These are phyloP conservation scores for Lepidostoma basale DNA, from an alignment of 1,140 invertebrate species.

Conservation along the genomic window DNA sequence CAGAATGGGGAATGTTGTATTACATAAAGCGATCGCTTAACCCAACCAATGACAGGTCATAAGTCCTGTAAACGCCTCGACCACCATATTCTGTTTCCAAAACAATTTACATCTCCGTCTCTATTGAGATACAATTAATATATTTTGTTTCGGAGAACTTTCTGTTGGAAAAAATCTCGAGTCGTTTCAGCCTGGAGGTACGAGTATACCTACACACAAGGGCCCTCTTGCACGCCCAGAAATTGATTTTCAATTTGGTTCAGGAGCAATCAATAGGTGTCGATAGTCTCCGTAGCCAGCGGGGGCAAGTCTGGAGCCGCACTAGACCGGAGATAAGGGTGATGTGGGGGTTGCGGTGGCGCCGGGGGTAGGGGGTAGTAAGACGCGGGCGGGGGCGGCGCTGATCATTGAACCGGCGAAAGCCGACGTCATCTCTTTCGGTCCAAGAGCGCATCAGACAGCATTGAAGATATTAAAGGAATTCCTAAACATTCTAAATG, in stretches of 20 bases:
- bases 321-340: background rate
- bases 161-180: too few relatives aligned
- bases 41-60: too few relatives aligned
- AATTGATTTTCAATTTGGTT: constrained; percentile 29
- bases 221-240: constrained; percentile 12
- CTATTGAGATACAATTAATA: too few relatives aligned
- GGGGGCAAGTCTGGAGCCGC: background rate
- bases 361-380: background rate
- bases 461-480: background rate
- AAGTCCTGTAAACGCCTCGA: too few relatives aligned
- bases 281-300: background rate
- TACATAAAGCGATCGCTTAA: too few relatives aligned
- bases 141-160: too few relatives aligned
- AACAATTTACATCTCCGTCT: too few relatives aligned
- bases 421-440: constrained; percentile 42
- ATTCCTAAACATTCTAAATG: background rate
- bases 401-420: constrained; percentile 42
- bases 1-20: too few relatives aligned
- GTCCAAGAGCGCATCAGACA: background rate
- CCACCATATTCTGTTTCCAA: too few relatives aligned
- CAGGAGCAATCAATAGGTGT: constrained; percentile 28
- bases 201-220: too few relatives aligned
- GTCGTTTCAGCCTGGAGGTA: too few relatives aligned
- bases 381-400: background rate
- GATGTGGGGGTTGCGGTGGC: background rate